Evolutionary conservation across 1,140 invertebrate species (phyloP).

Genomic region (Agrypnia vestita): DNA sequence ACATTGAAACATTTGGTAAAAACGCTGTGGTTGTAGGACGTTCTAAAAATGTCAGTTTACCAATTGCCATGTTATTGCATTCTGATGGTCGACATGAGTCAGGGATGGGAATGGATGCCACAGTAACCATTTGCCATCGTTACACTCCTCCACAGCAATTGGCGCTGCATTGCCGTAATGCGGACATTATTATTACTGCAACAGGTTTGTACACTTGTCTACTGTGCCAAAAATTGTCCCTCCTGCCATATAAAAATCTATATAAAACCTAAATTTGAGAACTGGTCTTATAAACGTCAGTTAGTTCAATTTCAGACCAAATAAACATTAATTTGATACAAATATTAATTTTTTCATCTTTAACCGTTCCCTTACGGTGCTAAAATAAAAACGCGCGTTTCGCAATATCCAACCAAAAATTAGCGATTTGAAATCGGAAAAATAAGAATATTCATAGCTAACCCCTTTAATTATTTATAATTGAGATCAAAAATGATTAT

Average conservation of each 20-base stretch:
- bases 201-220: constrained; percentile 74
- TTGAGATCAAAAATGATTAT: no score
- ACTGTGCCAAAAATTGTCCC: background rate
- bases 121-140: constrained; percentile 90
- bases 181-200: constrained; percentile 89
- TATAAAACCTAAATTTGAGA: background rate
- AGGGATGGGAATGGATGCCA: constrained; percentile 82
- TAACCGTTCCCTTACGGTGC: no score
- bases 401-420: no score
- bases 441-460: no score
- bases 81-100: constrained; percentile 81
- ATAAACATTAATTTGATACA: no score
- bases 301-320: no score
- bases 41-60: constrained; percentile 92
- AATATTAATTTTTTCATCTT: no score
- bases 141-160: constrained; percentile 87
- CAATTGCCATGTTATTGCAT: constrained; percentile 87
- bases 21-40: constrained; percentile 91
- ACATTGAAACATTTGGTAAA: constrained; percentile 86
- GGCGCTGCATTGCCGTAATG: constrained; percentile 78
- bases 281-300: no score
- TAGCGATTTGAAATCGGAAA: no score
- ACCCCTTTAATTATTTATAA: no score
- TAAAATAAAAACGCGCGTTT: no score
- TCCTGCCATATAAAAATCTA: background rate